Base-by-base conservation (phyloP, 2,888 invertebrate genomes). In the Allophyes oxyacanthae region DNA sequence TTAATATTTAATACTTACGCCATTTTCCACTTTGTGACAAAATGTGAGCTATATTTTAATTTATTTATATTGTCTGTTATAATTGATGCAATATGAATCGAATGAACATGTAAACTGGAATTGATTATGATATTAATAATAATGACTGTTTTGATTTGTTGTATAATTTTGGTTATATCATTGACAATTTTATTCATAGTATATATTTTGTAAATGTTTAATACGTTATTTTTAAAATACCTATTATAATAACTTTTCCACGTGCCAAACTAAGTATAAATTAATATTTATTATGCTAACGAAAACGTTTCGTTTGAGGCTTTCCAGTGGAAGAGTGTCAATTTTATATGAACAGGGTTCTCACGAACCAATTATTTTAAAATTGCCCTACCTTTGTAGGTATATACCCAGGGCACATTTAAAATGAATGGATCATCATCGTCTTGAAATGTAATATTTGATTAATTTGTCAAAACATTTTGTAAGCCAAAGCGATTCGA, bases 11-110 rank as follows among this genome's bases (percentile, higher is more conserved):
- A 83, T 79, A 81, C 76, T 82, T 81, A 84, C 77, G 79, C 82
- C 82, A 82, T 84, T 83, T 85, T 82, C 92, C 91, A 89, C 80
- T 84, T 93, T 94, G 94, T 94, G 93, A 93, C 94, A 93, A 94
- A 94, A 93, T 94, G 93, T 88, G 79, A 84, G 72, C 0, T 14
- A 11, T 33, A 33, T 33, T 33, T 15, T 20, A 30, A 63, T 64
- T 75, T 51, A 62, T 50, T 45, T 46, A 42, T 32, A 26, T 13
- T 13, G 9, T 14, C 11, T 41, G 25, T 37, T 37, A 38, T 54
- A 50, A 43, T 40, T 58, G 20, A 50, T 46, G 15, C 53, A 52
- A 41, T 58, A 20, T 56, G 52, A 59, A 59, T 51, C 20, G 40
- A 57, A 30, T 56, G 44, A 41, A 45, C 33, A 30, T 54, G 41